phyloP scores from a whole-genome alignment of 2,797 vertebrate species.

The Micropoecilia bifurca region DNA sequence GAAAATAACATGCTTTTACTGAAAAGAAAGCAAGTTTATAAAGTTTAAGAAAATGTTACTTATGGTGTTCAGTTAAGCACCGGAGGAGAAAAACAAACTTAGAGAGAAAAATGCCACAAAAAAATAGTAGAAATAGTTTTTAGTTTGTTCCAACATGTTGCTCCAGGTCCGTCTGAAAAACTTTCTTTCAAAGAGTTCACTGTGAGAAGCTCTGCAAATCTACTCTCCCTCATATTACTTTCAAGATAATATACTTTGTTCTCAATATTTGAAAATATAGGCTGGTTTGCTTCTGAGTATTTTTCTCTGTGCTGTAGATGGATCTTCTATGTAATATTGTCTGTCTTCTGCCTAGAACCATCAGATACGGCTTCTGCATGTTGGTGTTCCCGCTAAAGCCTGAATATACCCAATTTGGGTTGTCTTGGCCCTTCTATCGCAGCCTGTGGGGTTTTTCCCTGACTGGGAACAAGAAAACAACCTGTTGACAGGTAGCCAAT shows the following conservation, averaged over 20 bases:
- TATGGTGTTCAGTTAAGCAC: not conserved
- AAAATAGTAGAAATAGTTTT: not conserved
- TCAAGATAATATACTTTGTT: not conserved
- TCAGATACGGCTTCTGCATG: too few relatives aligned
- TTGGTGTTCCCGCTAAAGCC: too few relatives aligned
- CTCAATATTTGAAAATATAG: not conserved
- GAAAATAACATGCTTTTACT: conserved; percentile 27
- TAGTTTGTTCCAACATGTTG: not conserved
- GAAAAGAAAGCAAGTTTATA: conserved; percentile 12
- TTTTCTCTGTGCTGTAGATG: not conserved
- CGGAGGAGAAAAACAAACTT: not conserved
- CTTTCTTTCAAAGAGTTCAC: not conserved
- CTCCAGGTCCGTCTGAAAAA: not conserved
- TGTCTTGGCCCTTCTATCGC: too few relatives aligned
- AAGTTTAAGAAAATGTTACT: not conserved
- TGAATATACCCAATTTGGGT: too few relatives aligned
- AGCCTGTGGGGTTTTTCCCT: too few relatives aligned
- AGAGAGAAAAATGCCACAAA: not conserved
- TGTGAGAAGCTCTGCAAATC: not conserved
- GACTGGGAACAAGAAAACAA: too few relatives aligned
- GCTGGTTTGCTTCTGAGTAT: not conserved
- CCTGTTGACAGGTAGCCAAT: too few relatives aligned
- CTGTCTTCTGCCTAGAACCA: not conserved
- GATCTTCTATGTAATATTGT: not conserved
- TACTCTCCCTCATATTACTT: not conserved